These are phyloP conservation scores for Natrix natrix DNA, from an alignment of 2,797 vertebrate species.

Conservation along the genomic window DNA sequence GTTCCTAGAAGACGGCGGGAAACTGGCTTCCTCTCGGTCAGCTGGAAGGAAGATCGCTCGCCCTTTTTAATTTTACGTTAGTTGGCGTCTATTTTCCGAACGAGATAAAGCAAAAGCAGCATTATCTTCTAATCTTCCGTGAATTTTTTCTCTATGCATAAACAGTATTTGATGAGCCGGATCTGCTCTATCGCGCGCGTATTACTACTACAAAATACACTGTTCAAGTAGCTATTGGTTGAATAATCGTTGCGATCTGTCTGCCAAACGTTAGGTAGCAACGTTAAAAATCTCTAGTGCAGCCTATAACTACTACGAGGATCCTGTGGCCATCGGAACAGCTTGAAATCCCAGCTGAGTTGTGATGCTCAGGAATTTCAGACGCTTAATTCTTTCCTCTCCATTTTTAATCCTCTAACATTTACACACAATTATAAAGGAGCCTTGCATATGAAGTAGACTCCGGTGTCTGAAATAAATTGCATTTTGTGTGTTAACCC, in stretches of 20 bases:
- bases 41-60: background rate
- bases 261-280: background rate
- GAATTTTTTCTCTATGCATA: background rate
- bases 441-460: background rate
- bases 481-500: background rate
- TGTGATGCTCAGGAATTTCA: background rate
- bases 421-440: background rate
- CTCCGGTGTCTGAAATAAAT: background rate
- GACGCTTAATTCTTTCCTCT: background rate
- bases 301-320: background rate
- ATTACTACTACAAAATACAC: background rate
- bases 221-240: background rate
- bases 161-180: background rate
- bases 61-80: background rate
- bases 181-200: background rate
- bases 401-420: background rate
- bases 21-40: background rate
- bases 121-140: background rate
- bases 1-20: background rate
- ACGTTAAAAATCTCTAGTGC: background rate
- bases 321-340: background rate
- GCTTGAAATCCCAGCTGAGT: background rate
- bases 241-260: background rate
- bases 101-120: background rate
- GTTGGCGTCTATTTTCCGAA: background rate